Evolutionary conservation across 1,140 invertebrate genomes (phyloP).

Genomic region (Panagrolaimus sp.): DNA sequence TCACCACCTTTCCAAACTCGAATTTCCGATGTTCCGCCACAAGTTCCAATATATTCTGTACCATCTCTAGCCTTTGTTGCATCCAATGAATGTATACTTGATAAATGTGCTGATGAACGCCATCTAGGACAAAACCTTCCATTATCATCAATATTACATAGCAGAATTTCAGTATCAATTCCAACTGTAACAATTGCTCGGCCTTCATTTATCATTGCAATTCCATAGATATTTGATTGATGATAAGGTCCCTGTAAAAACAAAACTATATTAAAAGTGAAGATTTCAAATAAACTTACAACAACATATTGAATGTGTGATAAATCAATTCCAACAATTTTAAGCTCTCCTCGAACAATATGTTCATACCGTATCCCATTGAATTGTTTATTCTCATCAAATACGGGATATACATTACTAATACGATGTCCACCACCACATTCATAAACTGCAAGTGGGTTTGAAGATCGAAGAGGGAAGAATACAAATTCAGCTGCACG

Average conservation of each 20-base stretch:
- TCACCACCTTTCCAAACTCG: not conserved
- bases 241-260: not conserved
- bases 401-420: not conserved
- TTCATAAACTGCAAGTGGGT: not conserved
- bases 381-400: not conserved
- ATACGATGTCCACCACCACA: slow-evolving; percentile 9
- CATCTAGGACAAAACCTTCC: not conserved
- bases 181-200: not conserved
- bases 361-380: not conserved
- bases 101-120: not conserved
- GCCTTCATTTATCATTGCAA: not conserved
- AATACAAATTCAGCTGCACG: not conserved
- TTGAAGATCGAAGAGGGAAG: not conserved
- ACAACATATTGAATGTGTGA: not conserved
- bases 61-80: not conserved
- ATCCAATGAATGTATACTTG: not conserved
- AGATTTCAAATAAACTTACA: too few species aligned
- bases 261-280: too few species aligned
- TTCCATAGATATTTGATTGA: not conserved
- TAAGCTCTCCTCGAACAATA: not conserved
- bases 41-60: not conserved
- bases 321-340: not conserved
- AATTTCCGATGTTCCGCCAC: not conserved
- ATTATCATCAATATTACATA: not conserved
- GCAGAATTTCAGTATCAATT: not conserved